Evolutionary conservation across 2,888 invertebrate species (phyloP).

Genomic region (Tanypteryx hageni): DNA sequence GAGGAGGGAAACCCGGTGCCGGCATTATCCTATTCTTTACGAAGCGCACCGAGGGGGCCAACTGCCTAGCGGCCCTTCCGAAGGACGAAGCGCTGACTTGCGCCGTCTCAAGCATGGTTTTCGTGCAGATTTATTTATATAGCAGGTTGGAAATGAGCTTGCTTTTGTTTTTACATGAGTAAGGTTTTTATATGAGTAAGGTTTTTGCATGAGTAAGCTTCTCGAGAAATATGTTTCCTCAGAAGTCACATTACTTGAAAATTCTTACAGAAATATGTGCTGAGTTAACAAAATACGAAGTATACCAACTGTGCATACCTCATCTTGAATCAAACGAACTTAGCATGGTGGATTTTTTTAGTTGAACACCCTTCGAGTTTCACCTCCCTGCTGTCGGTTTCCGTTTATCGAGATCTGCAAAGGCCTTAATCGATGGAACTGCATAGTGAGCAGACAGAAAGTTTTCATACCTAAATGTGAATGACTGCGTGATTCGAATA

Average conservation of each 20-base stretch:
- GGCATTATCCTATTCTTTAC: too few species aligned
- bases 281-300: not conserved
- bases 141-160: too few species aligned
- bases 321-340: not conserved
- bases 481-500: not conserved
- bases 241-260: not conserved
- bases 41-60: too few species aligned
- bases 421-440: not conserved
- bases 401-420: not conserved
- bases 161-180: too few species aligned
- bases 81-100: too few species aligned
- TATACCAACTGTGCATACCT: not conserved
- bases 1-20: too few species aligned
- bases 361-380: not conserved
- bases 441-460: not conserved
- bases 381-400: not conserved
- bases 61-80: too few species aligned
- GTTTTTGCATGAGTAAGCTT: too few species aligned
- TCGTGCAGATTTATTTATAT: too few species aligned
- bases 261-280: not conserved
- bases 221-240: not conserved
- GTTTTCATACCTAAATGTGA: not conserved
- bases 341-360: not conserved
- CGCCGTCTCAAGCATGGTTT: too few species aligned
- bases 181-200: too few species aligned